phyloP scores from a whole-genome alignment of 1,140 invertebrate species.

The Calliopsis andreniformis region DNA sequence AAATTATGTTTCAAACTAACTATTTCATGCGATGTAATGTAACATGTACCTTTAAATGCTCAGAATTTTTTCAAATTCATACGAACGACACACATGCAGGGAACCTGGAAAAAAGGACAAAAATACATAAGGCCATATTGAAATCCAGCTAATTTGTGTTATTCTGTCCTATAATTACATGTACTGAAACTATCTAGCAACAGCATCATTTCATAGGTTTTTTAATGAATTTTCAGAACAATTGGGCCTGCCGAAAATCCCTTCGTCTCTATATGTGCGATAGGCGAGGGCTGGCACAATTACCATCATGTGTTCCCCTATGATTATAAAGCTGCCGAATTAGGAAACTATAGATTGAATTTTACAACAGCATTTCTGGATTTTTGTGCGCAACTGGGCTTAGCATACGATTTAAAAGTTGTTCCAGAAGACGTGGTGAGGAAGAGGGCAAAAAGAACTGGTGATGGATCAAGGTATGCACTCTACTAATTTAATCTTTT shows the following conservation, averaged over 20 bases:
- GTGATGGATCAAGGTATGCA: constrained; percentile 83
- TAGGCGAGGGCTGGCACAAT: constrained; percentile 90
- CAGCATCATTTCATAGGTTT: no score
- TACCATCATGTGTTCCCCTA: constrained; percentile 96
- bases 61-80: no score
- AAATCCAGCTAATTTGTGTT: no score
- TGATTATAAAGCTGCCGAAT: constrained; percentile 91
- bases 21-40: no score
- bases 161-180: no score
- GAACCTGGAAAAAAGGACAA: no score
- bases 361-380: constrained; percentile 92
- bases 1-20: no score
- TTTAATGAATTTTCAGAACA: constrained; percentile 66
- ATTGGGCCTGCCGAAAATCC: constrained; percentile 83
- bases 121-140: no score
- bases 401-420: constrained; percentile 88
- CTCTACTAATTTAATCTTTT: no score
- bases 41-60: no score
- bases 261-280: constrained; percentile 73
- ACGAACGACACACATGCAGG: no score
- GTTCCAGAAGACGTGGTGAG: constrained; percentile 83
- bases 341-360: constrained; percentile 88
- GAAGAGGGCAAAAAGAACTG: constrained; percentile 84
- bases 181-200: no score
- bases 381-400: constrained; percentile 87